Evolutionary conservation across 1,140 invertebrate species (phyloP).

Genomic region (Atta texana): DNA sequence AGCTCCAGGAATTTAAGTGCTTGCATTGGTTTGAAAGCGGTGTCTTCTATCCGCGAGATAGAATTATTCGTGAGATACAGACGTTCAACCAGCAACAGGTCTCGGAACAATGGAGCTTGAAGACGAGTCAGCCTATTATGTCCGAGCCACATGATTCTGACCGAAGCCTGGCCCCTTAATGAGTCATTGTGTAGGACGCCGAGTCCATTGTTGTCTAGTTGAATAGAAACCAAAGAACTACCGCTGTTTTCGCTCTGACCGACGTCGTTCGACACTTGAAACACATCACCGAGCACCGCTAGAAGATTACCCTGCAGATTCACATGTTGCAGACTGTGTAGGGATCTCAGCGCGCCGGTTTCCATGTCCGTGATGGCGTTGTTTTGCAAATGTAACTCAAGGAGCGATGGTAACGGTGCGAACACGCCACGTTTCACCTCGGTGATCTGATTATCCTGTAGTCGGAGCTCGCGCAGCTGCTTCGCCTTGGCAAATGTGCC

Average conservation of each 20-base stretch:
- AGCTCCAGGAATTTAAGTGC: slow-evolving; percentile 92
- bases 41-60: slow-evolving; percentile 92
- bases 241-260: slow-evolving; percentile 79
- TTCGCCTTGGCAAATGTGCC: slow-evolving; percentile 92
- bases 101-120: slow-evolving; percentile 90
- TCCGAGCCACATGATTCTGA: slow-evolving; percentile 95
- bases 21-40: slow-evolving; percentile 91
- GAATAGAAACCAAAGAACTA: slow-evolving; percentile 92
- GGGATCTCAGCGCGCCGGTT: slow-evolving; percentile 92
- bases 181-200: slow-evolving; percentile 92
- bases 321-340: slow-evolving; percentile 94
- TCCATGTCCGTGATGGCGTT: slow-evolving; percentile 94
- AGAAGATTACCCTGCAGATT: slow-evolving; percentile 95
- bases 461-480: slow-evolving; percentile 92
- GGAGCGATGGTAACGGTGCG: slow-evolving; percentile 91
- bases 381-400: slow-evolving; percentile 95
- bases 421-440: slow-evolving; percentile 93
- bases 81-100: slow-evolving; percentile 91
- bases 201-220: slow-evolving; percentile 94
- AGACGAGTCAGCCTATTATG: slow-evolving; percentile 92
- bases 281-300: slow-evolving; percentile 92
- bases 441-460: slow-evolving; percentile 94
- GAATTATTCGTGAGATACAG: slow-evolving; percentile 94
- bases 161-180: slow-evolving; percentile 91
- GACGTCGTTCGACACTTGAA: slow-evolving; percentile 86